Evolutionary conservation across 2,888 invertebrate species (phyloP).

Genomic region (Trichogramma dendrolimi): DNA sequence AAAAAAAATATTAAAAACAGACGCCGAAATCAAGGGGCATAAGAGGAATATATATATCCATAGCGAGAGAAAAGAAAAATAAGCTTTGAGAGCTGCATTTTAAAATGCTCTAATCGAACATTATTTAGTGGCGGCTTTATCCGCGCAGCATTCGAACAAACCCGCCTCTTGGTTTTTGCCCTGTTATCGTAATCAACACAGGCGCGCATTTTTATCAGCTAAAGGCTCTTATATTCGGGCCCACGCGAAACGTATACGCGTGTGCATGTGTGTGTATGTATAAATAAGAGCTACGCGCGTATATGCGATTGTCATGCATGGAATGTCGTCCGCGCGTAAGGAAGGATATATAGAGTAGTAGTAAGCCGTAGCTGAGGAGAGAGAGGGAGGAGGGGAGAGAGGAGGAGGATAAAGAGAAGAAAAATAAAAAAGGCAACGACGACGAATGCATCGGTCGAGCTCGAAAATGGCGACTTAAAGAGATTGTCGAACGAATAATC

Average conservation of each 20-base stretch:
- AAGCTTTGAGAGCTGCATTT: too few relatives aligned
- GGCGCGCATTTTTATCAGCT: neutral
- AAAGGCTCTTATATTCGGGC: slow-evolving; percentile 6
- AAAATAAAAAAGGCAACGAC: too few relatives aligned
- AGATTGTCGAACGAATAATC: slow-evolving; percentile 29
- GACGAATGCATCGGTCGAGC: too few relatives aligned
- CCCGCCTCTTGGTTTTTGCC: neutral
- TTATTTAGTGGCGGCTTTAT: slow-evolving; percentile 4
- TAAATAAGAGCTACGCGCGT: too few relatives aligned
- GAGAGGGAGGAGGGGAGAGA: neutral
- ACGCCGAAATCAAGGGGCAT: too few relatives aligned
- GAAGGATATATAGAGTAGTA: neutral
- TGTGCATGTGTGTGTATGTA: too few relatives aligned
- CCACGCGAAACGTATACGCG: neutral
- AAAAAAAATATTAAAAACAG: too few relatives aligned
- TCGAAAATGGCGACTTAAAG: slow-evolving; percentile 26
- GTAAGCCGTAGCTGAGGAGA: neutral
- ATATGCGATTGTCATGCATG: slow-evolving; percentile 13
- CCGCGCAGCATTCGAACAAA: slow-evolving; percentile 7
- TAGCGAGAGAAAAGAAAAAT: too few relatives aligned
- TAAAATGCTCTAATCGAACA: neutral
- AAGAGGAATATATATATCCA: too few relatives aligned
- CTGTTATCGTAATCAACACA: slow-evolving; percentile 16
- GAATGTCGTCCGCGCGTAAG: slow-evolving; percentile 8
- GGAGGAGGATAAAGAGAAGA: neutral